Evolutionary conservation across 2,888 invertebrate genomes (phyloP), one percentile per base, ranked within the genome.

Genomic region (Pherbina coryleti): DNA sequence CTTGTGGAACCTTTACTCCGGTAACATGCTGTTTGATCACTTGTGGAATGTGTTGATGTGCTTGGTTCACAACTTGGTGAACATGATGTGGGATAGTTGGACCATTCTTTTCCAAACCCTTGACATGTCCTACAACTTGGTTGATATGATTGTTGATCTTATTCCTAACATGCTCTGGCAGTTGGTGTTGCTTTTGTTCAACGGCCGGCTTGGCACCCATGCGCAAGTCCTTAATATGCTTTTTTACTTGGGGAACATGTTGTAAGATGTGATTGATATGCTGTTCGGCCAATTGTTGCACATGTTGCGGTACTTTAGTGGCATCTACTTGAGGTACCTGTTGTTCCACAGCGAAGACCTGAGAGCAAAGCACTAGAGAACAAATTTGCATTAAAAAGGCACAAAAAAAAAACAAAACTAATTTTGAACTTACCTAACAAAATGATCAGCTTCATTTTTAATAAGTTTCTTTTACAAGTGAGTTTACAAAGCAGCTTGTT

Each of bases 271-370:
- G 69, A 22, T 44, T 69, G 2, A 69, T 44, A n/a, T 69, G 69
- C 77, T 80, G 55, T 49, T 80, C 79, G 77, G 85, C 83, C 64
- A 84, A 76, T 3, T 84, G 82, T 17, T 83, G 75, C 19, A 84
- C 81, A 14, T 82, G 79, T 71, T 78, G 79, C 74, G 85, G 74
- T 76, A 80, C 82, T 78, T 8, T 31, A 44, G 28, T 5, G 51
- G 34, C n/a, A 11, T 11, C 51, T 53, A 19, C 28, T 17, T 75
- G 82, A 5, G 57, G 34, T 57, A 19, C 31, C 28, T 82, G 81
- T 75, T 80, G 34, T 60, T 74, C 49, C 49, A 64, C 62, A 22
- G 51, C 74, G 28, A 74, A 64, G 5, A 28, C 62, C 14, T 74
- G 62, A 9, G 51, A 19, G 19, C 44, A 62, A 64, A 74, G 5